A percentile compares a stretch with the other conserved stretches of the same genome.
phyloP scores from a whole-genome alignment of 2,113 vertebrate genomes.

The Nothobranchius kuhntae region DNA sequence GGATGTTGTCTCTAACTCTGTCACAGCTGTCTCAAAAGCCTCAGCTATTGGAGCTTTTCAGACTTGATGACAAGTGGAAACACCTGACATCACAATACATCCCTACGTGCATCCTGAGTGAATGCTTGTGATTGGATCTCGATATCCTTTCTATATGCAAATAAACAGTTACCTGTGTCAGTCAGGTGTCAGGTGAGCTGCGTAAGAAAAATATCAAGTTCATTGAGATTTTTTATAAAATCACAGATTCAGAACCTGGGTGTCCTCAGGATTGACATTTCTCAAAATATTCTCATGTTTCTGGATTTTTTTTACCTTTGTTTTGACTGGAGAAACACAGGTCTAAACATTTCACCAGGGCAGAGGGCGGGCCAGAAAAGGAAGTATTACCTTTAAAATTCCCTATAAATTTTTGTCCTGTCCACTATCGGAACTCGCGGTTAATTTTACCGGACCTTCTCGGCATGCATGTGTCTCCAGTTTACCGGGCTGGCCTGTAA shows the following conservation, averaged over 20 bases:
- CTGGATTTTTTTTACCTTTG: too few species aligned
- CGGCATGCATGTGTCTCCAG: too few species aligned
- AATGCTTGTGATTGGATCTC: neutral
- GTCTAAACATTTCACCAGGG: too few species aligned
- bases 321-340: too few species aligned
- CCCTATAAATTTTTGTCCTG: too few species aligned
- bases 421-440: too few species aligned
- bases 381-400: too few species aligned
- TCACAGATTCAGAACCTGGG: neutral
- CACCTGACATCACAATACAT: neutral
- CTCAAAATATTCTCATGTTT: too few species aligned
- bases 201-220: neutral
- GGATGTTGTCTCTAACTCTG: slow-evolving; percentile 33
- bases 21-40: slow-evolving; percentile 27
- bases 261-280: too few species aligned
- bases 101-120: neutral
- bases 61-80: neutral
- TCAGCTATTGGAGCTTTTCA: neutral
- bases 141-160: neutral
- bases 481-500: too few species aligned
- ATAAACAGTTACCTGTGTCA: neutral
- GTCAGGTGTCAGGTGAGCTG: neutral
- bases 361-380: too few species aligned
- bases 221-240: neutral
- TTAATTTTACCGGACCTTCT: too few species aligned